Conservation (phyloP, 2,797 vertebrate genomes). For the Alectoris magna region DNA sequence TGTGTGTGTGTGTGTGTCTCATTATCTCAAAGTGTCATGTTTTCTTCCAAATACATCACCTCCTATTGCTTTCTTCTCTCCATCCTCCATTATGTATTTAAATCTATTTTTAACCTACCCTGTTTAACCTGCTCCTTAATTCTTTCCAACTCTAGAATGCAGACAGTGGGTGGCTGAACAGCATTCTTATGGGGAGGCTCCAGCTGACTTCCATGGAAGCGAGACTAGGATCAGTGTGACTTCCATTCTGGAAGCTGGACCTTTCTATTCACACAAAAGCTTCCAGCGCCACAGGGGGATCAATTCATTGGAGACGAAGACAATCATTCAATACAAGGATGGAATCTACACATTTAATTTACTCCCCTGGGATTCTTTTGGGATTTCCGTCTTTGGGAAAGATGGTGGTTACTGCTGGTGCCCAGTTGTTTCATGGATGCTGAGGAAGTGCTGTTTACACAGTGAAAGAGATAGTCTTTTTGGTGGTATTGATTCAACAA, state of each 20-base stretch:
- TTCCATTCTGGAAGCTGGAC: neutral
- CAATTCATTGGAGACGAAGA: rapidly evolving
- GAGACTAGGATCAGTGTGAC: neutral
- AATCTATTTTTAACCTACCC: neutral
- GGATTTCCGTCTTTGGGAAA: neutral
- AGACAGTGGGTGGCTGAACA: neutral
- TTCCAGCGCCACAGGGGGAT: rapidly evolving
- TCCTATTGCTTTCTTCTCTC: neutral
- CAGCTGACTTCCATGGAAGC: neutral
- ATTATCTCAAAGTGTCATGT: neutral
- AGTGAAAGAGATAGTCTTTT: neutral
- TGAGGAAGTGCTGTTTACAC: neutral
- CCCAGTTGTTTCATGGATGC: neutral
- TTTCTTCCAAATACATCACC: neutral
- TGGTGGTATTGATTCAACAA: neutral
- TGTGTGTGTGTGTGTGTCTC: neutral
- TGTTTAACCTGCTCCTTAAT: neutral
- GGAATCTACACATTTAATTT: neutral
- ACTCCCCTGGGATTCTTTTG: neutral
- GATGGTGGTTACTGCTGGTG: neutral
- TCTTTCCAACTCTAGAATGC: neutral
- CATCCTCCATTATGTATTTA: neutral
- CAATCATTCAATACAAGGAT: neutral
- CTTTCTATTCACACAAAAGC: neutral
- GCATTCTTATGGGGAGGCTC: neutral